phyloP scores from a whole-genome alignment of 1,140 invertebrate genomes.

The Aethina tumida region DNA sequence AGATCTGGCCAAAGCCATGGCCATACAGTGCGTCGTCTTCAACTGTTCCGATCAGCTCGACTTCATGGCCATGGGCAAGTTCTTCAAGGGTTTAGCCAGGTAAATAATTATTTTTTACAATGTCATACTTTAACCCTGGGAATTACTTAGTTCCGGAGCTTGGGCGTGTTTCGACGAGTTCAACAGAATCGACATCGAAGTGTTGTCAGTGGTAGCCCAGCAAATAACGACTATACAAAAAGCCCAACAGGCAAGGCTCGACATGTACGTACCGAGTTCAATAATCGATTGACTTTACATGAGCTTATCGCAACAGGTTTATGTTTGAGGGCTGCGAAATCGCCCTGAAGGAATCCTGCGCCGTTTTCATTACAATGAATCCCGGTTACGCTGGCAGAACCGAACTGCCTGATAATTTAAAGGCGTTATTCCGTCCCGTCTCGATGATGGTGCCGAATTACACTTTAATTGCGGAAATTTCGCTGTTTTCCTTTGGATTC shows the following conservation, averaged over 20 bases:
- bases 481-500: constrained; percentile 62
- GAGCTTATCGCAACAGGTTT: constrained; percentile 32
- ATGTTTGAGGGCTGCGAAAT: constrained; percentile 52
- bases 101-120: constrained; percentile 18
- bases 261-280: constrained; percentile 35
- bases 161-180: constrained; percentile 75
- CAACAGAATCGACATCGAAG: constrained; percentile 62
- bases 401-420: constrained; percentile 63
- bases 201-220: constrained; percentile 49
- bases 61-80: constrained; percentile 61
- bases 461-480: constrained; percentile 61
- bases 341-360: constrained; percentile 50
- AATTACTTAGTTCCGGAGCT: constrained; percentile 48
- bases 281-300: not conserved
- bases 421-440: constrained; percentile 61
- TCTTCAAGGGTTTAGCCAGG: constrained; percentile 46
- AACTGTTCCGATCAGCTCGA: constrained; percentile 68
- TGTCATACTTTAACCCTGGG: not conserved
- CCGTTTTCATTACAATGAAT: constrained; percentile 69
- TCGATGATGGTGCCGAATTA: constrained; percentile 74
- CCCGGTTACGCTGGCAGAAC: constrained; percentile 63
- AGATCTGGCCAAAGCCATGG: constrained; percentile 64
- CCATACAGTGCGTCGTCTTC: constrained; percentile 66
- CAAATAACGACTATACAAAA: constrained; percentile 55
- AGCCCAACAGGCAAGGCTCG: constrained; percentile 38